Evolutionary conservation across 2,888 invertebrate species (phyloP).

Genomic region (Yponomeuta malinellus): DNA sequence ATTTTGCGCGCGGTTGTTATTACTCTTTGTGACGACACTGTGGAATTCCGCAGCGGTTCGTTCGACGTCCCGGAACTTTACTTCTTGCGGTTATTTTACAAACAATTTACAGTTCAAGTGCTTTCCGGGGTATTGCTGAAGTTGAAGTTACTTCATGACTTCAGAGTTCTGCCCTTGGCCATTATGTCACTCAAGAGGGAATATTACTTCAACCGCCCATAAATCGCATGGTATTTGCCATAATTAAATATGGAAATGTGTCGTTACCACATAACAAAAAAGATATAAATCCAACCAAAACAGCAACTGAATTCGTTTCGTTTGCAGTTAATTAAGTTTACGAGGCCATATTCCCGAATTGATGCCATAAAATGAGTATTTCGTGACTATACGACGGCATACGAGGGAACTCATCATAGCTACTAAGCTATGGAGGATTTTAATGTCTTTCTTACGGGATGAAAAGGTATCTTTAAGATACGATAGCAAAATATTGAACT

Average conservation of each 20-base stretch:
- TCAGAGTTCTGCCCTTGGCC: not conserved
- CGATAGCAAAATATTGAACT: not conserved
- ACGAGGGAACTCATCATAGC: not conserved
- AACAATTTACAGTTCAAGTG: not conserved
- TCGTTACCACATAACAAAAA: not conserved
- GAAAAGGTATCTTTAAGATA: not conserved
- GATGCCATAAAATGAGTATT: constrained; percentile 38
- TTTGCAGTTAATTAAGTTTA: constrained; percentile 51
- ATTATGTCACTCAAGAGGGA: not conserved
- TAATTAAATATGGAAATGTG: constrained; percentile 10
- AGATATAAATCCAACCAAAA: constrained; percentile 11
- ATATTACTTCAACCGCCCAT: not conserved
- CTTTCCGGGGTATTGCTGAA: not conserved
- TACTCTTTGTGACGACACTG: constrained; percentile 24
- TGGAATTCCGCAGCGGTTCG: constrained; percentile 5
- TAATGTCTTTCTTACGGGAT: not conserved
- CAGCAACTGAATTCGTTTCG: constrained; percentile 24
- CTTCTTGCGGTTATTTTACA: constrained; percentile 5
- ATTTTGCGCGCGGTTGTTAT: constrained; percentile 42
- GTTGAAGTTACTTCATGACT: not conserved
- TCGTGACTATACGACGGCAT: constrained; percentile 9
- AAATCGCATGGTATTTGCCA: not conserved
- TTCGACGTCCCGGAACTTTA: constrained; percentile 6
- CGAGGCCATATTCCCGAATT: constrained; percentile 38
- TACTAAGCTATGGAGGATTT: not conserved